These are phyloP conservation scores for Tetrax tetrax DNA, from an alignment of 2,113 vertebrate species.

Conservation along the genomic window DNA sequence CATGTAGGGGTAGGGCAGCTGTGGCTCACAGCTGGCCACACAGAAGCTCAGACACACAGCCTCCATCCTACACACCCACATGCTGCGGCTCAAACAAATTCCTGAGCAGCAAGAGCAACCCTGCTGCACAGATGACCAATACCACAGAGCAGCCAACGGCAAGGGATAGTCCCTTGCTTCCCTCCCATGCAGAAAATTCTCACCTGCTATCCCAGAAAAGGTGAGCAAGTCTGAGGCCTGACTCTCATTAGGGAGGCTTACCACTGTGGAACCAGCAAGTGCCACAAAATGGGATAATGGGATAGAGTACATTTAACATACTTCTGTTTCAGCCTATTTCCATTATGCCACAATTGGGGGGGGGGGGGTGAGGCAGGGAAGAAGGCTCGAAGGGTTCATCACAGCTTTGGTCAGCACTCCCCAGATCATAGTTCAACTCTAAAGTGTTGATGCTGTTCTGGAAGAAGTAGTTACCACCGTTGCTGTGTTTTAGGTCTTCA, in stretches of 20 bases:
- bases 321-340: background rate
- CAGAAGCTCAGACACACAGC: background rate
- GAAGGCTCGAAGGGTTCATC: no score
- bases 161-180: background rate
- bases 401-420: background rate
- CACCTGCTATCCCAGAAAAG: background rate
- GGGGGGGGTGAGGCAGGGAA: background rate
- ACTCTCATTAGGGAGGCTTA: background rate
- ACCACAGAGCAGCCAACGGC: rapidly evolving
- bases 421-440: background rate
- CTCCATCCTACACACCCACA: background rate
- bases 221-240: background rate
- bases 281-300: background rate
- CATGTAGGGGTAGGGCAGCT: background rate
- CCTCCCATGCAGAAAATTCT: background rate
- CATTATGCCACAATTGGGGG: background rate
- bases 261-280: background rate
- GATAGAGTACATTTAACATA: background rate
- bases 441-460: background rate
- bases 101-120: background rate
- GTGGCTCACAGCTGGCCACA: background rate
- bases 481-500: background rate
- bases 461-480: background rate
- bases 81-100: background rate
- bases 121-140: background rate